Base-by-base conservation (phyloP, 2,797 vertebrate genomes). In the Thripadectes ignobilis region DNA sequence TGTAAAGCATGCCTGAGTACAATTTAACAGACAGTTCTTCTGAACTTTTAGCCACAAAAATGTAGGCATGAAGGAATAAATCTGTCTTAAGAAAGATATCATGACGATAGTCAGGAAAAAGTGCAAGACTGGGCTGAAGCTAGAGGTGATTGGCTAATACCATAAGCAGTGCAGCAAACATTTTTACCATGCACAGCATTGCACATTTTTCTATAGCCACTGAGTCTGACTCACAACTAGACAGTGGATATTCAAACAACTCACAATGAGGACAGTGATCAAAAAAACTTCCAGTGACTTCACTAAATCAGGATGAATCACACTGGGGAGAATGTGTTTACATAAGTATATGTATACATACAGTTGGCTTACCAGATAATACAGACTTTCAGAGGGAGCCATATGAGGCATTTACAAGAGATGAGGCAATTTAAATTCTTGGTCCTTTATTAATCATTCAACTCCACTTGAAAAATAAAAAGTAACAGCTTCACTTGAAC, bases 401-500 rank as follows among this genome's bases (percentile, higher is more conserved):
- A 59, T 90, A 92, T 73, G 88, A 93, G 61, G 88, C 84, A 92
- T 90, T 97, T 93, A 91, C 83, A 71, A 94, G 76, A 89, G 89
- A 97, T 88, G 92, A 96, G 83, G 88, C 85, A 90, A 91, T 96
- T 92, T 88, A 89, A 92, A 97, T 93, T 95, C 75, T 75, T 66
- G 54, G 77, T 90, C 78, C 74, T 96, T 86, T 91, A 83, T 81
- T 96, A 97, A 97, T 94, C 93, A 95, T 90, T 88, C 87, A 90
- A 92, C 87, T 94, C 85, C 93, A 96, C 95, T 97, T 94, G 92
- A 91, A 95, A 95, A 94, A 95, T 80, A 96, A 94, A 94, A 95
- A 86, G 76, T 88, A 96, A 95, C 78, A 91, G 81, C 92, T 94
- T 94, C 81, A 85, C 83, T 95, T 73, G 92, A 96, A 92, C 88